These are phyloP conservation scores for Blennius ocellaris DNA, from an alignment of 2,113 vertebrate genomes.

Conservation along the genomic window DNA sequence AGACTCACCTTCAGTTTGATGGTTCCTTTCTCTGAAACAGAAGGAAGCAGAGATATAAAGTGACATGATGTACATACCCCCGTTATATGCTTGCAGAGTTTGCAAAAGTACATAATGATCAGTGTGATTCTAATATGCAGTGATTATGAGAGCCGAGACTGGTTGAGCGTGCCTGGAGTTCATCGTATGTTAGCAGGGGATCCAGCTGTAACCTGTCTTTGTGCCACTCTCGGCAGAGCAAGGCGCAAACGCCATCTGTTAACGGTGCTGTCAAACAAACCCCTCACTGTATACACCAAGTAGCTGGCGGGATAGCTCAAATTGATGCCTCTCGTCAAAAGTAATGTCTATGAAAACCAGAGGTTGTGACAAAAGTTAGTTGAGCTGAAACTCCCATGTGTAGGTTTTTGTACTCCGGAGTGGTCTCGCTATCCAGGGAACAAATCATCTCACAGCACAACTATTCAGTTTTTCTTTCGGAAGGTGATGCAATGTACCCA, in stretches of 20 bases:
- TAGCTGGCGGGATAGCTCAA: constrained; percentile 28
- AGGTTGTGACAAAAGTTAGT: constrained; percentile 13
- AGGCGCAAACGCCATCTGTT: constrained; percentile 27
- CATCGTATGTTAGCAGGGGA: constrained; percentile 3
- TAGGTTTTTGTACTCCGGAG: not conserved
- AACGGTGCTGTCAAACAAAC: constrained; percentile 66
- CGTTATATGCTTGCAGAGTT: no score
- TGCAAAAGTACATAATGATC: no score
- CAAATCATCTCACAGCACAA: constrained; percentile 25
- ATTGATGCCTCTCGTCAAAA: constrained; percentile 39
- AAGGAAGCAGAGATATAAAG: constrained; percentile 28
- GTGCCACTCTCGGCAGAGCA: constrained; percentile 40
- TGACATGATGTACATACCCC: no score
- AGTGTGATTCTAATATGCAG: no score
- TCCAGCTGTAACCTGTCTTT: constrained; percentile 57
- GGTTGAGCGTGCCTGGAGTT: constrained; percentile 17
- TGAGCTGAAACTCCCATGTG: not conserved
- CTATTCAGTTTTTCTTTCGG: constrained; percentile 3
- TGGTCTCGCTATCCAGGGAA: constrained; percentile 25
- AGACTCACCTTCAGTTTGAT: constrained; percentile 91
- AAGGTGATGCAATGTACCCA: constrained; percentile 13
- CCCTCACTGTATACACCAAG: constrained; percentile 40
- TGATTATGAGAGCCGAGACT: not conserved
- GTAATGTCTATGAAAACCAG: constrained; percentile 26
- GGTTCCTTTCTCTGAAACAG: constrained; percentile 90